Conservation (phyloP, 2,113 vertebrate genomes). For the Oriolus oriolus region DNA sequence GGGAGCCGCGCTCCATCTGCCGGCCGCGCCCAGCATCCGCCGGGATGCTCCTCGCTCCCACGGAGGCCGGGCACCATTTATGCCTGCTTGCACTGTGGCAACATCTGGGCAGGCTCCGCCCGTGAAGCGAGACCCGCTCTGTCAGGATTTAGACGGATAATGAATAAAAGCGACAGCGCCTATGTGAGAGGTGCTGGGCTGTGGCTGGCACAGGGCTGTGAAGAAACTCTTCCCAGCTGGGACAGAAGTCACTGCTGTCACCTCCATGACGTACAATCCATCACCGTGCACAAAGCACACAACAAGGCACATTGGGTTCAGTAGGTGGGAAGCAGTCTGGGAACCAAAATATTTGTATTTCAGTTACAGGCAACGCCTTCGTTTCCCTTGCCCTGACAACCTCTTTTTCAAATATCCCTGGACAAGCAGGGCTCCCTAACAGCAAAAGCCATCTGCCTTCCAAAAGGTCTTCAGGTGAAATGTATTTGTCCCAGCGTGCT, state of each 20-base stretch:
- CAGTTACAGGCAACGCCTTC: background rate
- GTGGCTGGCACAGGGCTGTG: background rate
- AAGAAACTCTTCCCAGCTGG: background rate
- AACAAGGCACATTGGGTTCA: fast-evolving
- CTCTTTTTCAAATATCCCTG: background rate
- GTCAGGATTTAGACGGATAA: background rate
- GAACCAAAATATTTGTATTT: background rate
- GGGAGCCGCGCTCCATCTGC: constrained; percentile 44
- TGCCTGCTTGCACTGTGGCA: fast-evolving
- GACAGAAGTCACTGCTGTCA: background rate
- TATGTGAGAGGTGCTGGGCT: background rate
- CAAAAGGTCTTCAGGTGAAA: background rate
- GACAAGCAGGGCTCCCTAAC: background rate
- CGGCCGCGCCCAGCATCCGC: background rate
- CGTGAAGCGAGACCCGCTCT: background rate
- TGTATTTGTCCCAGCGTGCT: background rate
- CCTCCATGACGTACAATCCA: fast-evolving
- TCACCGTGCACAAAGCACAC: background rate
- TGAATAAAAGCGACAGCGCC: background rate
- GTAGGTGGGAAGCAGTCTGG: background rate
- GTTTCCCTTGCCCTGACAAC: background rate
- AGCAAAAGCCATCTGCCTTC: background rate
- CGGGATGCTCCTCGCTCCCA: background rate
- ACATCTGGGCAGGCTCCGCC: background rate
- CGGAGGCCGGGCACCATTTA: fast-evolving